phyloP scores from a whole-genome alignment of 2,888 invertebrate genomes.

The Baronia brevicornis region DNA sequence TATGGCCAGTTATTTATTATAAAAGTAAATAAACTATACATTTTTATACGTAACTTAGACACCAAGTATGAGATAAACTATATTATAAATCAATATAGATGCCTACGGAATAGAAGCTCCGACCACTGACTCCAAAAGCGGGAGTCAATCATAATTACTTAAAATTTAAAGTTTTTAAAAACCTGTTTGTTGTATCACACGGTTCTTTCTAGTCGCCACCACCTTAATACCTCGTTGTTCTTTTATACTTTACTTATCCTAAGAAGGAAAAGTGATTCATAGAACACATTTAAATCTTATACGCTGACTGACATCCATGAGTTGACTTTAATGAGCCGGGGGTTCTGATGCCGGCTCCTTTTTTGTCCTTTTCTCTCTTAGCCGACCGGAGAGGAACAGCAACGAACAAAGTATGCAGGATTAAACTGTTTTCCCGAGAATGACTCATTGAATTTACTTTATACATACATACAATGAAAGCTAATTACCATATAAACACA shows the following conservation, averaged over 20 bases:
- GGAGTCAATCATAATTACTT: too few relatives aligned
- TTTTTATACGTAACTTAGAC: too few relatives aligned
- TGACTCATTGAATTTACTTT: slow-evolving; percentile 12
- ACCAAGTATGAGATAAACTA: too few relatives aligned
- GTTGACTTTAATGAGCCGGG: slow-evolving; percentile 10
- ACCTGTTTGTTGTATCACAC: too few relatives aligned
- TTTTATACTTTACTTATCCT: background rate
- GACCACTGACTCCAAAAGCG: too few relatives aligned
- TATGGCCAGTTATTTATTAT: too few relatives aligned
- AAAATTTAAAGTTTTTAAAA: too few relatives aligned
- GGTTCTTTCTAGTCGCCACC: too few relatives aligned
- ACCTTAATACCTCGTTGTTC: too few relatives aligned
- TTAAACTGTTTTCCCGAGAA: slow-evolving; percentile 12
- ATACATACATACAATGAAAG: slow-evolving; percentile 11
- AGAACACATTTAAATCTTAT: slow-evolving; percentile 10
- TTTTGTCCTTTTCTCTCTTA: slow-evolving; percentile 3
- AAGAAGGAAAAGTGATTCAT: slow-evolving; percentile 10
- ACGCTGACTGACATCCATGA: slow-evolving; percentile 10
- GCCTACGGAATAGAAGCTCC: too few relatives aligned
- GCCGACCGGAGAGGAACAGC: background rate
- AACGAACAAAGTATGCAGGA: slow-evolving; percentile 5
- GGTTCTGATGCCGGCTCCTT: slow-evolving; percentile 1
- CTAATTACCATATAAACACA: slow-evolving; percentile 14
- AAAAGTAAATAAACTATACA: too few relatives aligned
- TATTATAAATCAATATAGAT: too few relatives aligned